Evolutionary conservation across 1,140 invertebrate species (phyloP).

Genomic region (Glomeris maerens): DNA sequence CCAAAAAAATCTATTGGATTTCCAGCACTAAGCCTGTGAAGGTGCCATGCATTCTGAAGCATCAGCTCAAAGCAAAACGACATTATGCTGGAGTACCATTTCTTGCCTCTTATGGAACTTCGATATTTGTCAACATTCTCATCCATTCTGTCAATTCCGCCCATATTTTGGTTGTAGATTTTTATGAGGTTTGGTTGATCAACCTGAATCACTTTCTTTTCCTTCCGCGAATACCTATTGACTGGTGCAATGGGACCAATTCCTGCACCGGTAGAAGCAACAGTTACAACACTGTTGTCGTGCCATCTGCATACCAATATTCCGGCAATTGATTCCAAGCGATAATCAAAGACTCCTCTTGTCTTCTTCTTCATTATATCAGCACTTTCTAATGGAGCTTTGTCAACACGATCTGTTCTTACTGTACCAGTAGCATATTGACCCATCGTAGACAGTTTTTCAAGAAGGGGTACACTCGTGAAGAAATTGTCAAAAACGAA

Average conservation of each 20-base stretch:
- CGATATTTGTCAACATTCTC: conserved; percentile 24
- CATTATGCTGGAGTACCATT: conserved; percentile 25
- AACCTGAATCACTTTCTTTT: conserved; percentile 18
- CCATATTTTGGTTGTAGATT: conserved; percentile 21
- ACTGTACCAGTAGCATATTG: conserved; percentile 2
- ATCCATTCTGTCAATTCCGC: conserved; percentile 23
- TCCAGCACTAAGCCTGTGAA: conserved; percentile 19
- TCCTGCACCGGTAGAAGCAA: conserved; percentile 16
- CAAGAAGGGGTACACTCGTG: not conserved
- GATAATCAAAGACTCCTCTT: conserved; percentile 1
- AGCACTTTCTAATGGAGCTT: not conserved
- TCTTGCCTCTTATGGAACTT: conserved; percentile 23
- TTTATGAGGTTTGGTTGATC: conserved; percentile 20
- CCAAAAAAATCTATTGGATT: conserved; percentile 18
- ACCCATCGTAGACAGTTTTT: not conserved
- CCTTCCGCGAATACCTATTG: conserved; percentile 5
- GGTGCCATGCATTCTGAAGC: conserved; percentile 25
- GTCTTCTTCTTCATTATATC: not conserved
- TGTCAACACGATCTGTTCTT: not conserved
- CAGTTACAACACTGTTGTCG: conserved; percentile 19
- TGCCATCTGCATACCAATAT: conserved; percentile 17
- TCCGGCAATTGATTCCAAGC: not conserved
- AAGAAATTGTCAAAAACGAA: conserved; percentile 9
- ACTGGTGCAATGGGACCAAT: conserved; percentile 17
- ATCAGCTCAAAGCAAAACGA: conserved; percentile 23